Evolutionary conservation across 2,888 invertebrate genomes (phyloP), one percentile per base, ranked within the genome.

Genomic region (Pemphredon lugubris): DNA sequence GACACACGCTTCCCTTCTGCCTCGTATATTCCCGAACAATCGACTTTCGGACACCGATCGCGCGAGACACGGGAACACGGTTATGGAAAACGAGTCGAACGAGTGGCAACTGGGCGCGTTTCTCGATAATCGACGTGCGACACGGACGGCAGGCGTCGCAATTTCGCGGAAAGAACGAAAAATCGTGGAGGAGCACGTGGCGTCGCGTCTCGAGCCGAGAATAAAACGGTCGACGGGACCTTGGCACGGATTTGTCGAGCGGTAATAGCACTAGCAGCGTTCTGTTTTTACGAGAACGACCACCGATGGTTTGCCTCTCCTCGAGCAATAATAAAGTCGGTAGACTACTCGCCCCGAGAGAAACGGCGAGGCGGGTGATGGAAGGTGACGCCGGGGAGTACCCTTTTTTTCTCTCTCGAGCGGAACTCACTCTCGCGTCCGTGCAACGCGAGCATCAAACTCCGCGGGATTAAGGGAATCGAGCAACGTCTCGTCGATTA

Each of bases 241-340:
- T 85, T 82, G 82, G 77, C 82, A 84, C 75, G 70, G 67, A 76
- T 84, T 76, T 59, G 64, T 65, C 37, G 51, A 45, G 39, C 65
- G 32, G 21, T 55, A 64, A 57, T 47, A 47, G 39, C 34, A 53
- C 11, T 40, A 39, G 51, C 59, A 45, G 53, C 54, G 57, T 51
- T 66, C 57, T 53, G 66, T 64, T 76, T 76, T 81, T 81, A 68
- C 67, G 68, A 69, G 64, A 30, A 37, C 13, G 21, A 7, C n/a
- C 21, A 37, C 47, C 57, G 58, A 65, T 53, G 37, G 30, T 30
- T 21, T 21, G 40, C 6, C 53, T 39, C 2, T 16, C 44, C 14
- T 20, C 47, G 44, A 16, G 51, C 51, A 13, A 39, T 6, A 47
- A 51, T 59, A 66, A 59, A 48, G n/a, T 26, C 11, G n/a, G 7